phyloP scores from a whole-genome alignment of 2,888 invertebrate genomes.

The Eilema sororculum region DNA sequence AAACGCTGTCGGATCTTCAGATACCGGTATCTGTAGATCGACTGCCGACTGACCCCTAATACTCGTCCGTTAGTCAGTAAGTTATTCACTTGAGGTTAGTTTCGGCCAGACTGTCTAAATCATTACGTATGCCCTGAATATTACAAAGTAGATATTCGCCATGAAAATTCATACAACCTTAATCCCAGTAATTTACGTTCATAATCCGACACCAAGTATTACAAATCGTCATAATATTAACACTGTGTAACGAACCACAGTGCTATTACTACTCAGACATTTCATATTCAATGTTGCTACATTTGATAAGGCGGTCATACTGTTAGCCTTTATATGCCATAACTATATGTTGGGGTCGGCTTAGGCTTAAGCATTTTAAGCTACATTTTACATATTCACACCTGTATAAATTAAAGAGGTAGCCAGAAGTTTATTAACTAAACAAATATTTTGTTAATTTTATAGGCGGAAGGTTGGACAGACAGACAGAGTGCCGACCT shows the following conservation, averaged over 20 bases:
- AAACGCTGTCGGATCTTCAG: too few species aligned
- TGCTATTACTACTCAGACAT: conserved; percentile 32
- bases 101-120: too few species aligned
- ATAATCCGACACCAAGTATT: conserved; percentile 37
- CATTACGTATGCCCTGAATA: conserved; percentile 4
- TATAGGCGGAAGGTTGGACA: too few species aligned
- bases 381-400: background rate
- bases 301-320: conserved; percentile 30
- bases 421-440: too few species aligned
- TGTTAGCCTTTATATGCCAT: background rate
- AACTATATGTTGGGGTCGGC: background rate
- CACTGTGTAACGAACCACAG: too few species aligned
- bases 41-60: too few species aligned
- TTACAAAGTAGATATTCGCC: conserved; percentile 31
- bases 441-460: too few species aligned
- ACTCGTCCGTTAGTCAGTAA: too few species aligned
- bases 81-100: too few species aligned
- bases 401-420: background rate
- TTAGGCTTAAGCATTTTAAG: background rate
- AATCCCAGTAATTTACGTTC: conserved; percentile 44
- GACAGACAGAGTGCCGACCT: too few species aligned
- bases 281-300: conserved; percentile 26
- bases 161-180: conserved; percentile 43
- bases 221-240: conserved; percentile 31
- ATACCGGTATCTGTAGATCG: too few species aligned